Evolutionary conservation across 1,140 invertebrate species (phyloP).

Genomic region (Drosophila persimilis): DNA sequence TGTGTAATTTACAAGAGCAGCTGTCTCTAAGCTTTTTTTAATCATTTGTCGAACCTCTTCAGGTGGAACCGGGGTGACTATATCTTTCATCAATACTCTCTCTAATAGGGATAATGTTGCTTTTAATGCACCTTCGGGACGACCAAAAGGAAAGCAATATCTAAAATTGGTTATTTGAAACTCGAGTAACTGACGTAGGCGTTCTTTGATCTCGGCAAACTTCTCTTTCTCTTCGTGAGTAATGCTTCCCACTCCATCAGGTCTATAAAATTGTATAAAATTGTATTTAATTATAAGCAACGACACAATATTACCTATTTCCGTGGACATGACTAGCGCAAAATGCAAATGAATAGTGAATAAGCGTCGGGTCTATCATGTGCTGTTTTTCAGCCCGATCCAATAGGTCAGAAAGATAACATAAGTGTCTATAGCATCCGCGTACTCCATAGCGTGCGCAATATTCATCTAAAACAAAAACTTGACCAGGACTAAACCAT

Average conservation of each 20-base stretch:
- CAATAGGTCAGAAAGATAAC: constrained; percentile 97
- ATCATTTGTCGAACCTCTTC: constrained; percentile 98
- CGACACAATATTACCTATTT: constrained; percentile 84
- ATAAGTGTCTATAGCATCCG: constrained; percentile 97
- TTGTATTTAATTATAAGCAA: neutral
- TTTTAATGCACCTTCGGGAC: constrained; percentile 98
- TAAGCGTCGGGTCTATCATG: constrained; percentile 98
- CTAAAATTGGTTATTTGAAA: constrained; percentile 99
- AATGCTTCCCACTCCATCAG: constrained; percentile 99
- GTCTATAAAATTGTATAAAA: constrained; percentile 85
- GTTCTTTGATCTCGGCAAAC: constrained; percentile 98
- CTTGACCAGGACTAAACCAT: constrained; percentile 99
- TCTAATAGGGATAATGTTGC: constrained; percentile 97
- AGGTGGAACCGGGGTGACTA: constrained; percentile 97
- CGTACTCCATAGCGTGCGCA: constrained; percentile 98
- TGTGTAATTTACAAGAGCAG: constrained; percentile 98
- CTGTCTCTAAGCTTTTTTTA: constrained; percentile 98
- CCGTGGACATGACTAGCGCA: constrained; percentile 99
- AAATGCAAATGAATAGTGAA: constrained; percentile 99
- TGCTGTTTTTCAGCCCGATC: constrained; percentile 96
- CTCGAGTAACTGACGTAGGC: constrained; percentile 95
- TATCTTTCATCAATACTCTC: constrained; percentile 99
- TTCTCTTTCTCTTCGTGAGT: constrained; percentile 98
- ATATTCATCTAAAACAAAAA: constrained; percentile 99
- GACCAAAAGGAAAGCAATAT: constrained; percentile 99